phyloP scores from a whole-genome alignment of 2,888 invertebrate genomes.

The Siphlonurus alternatus region DNA sequence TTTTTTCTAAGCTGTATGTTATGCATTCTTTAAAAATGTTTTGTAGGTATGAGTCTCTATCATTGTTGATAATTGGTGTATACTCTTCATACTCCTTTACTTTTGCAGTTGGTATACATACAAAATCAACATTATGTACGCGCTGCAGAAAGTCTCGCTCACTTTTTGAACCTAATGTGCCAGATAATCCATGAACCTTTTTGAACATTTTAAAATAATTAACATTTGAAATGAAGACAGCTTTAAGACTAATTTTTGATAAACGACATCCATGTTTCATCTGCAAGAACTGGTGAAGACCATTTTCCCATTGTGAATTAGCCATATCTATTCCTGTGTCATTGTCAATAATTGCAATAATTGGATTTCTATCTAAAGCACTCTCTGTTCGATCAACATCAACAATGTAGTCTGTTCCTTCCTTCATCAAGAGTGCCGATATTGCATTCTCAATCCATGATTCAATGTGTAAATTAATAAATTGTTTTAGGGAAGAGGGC shows the following conservation, averaged over 20 bases:
- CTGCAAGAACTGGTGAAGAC: constrained; percentile 26
- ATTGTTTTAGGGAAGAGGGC: constrained; percentile 17
- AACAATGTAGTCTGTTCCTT: constrained; percentile 20
- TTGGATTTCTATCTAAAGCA: constrained; percentile 14
- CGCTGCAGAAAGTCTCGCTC: constrained; percentile 20
- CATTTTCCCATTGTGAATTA: constrained; percentile 24
- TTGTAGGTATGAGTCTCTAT: too few relatives aligned
- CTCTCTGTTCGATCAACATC: constrained; percentile 18
- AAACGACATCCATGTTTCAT: constrained; percentile 24
- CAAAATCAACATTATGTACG: constrained; percentile 20
- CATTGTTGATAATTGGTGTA: constrained; percentile 14
- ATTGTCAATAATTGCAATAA: constrained; percentile 20
- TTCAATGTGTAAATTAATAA: constrained; percentile 18
- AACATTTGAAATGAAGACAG: constrained; percentile 25
- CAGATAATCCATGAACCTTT: constrained; percentile 24
- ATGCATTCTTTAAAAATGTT: too few relatives aligned
- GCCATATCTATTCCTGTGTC: constrained; percentile 24
- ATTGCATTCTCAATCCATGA: constrained; percentile 20
- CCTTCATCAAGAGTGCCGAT: constrained; percentile 20
- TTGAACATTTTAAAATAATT: constrained; percentile 19
- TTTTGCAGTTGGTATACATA: constrained; percentile 21
- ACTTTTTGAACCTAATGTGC: constrained; percentile 22
- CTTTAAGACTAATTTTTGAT: constrained; percentile 21
- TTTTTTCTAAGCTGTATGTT: too few relatives aligned
- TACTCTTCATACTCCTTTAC: constrained; percentile 18